These are phyloP conservation scores for Lasius platythorax DNA, from an alignment of 2,888 invertebrate species.

Conservation along the genomic window DNA sequence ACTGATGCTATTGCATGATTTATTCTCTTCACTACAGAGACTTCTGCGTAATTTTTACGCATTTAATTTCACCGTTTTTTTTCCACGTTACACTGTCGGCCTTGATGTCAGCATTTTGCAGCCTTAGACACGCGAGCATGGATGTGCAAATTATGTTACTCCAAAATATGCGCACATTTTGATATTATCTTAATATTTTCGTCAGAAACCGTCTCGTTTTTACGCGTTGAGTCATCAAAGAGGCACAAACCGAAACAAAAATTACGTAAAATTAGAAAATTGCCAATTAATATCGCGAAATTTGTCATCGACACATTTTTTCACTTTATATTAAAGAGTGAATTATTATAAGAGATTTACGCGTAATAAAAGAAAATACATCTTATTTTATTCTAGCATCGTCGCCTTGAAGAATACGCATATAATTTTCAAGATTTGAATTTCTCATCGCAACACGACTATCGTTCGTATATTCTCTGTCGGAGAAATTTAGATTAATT, in stretches of 20 bases:
- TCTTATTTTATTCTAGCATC: background rate
- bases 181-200: background rate
- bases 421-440: conserved; percentile 14
- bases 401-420: background rate
- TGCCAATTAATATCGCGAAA: background rate
- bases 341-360: background rate
- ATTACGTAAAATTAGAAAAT: background rate
- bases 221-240: background rate
- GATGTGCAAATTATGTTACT: background rate
- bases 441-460: conserved; percentile 8
- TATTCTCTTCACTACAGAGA: conserved; percentile 11
- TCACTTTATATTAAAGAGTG: background rate
- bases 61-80: conserved; percentile 9
- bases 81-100: background rate
- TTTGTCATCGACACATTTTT: background rate
- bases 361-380: background rate
- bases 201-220: background rate
- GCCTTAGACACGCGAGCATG: background rate
- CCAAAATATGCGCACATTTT: background rate
- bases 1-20: conserved; percentile 11
- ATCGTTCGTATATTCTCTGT: conserved; percentile 10
- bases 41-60: conserved; percentile 22
- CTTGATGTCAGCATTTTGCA: conserved; percentile 2
- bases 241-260: background rate
- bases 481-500: conserved; percentile 55